Percentiles rank a stretch among this genome's conserved stretches.
Conservation (phyloP, 2,888 invertebrate genomes). For the Eucera pruinosa region DNA sequence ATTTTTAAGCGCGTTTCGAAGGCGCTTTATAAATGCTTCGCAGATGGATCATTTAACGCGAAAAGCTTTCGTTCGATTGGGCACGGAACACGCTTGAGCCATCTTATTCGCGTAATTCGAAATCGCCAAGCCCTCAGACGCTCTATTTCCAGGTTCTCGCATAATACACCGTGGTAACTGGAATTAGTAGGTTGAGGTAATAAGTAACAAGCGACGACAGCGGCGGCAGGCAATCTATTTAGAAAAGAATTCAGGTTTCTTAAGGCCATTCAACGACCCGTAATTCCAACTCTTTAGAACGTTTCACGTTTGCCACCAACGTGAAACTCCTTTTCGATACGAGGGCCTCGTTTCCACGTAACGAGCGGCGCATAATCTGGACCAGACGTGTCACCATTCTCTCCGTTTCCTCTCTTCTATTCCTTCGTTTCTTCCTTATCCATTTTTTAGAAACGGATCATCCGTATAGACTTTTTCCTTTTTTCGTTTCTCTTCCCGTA, state of each 20-base stretch:
- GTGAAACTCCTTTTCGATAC: constrained; percentile 67
- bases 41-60: neutral
- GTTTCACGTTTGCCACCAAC: constrained; percentile 64
- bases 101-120: constrained; percentile 62
- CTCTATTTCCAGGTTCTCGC: constrained; percentile 51
- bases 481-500: neutral
- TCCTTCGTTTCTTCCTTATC: neutral
- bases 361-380: constrained; percentile 67
- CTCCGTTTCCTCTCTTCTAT: neutral
- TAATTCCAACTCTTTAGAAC: constrained; percentile 70
- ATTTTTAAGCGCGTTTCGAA: too few relatives aligned
- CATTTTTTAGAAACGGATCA: too few relatives aligned
- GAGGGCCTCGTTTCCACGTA: constrained; percentile 63
- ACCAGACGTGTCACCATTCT: constrained; percentile 54
- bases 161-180: constrained; percentile 55
- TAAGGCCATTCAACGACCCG: constrained; percentile 76
- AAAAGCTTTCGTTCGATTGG: neutral
- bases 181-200: constrained; percentile 80
- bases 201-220: constrained; percentile 75
- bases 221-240: constrained; percentile 77
- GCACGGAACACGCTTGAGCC: constrained; percentile 6
- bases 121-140: constrained; percentile 67
- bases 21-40: too few relatives aligned
- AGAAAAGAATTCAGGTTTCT: constrained; percentile 79
- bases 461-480: too few relatives aligned